Evolutionary conservation across 2,888 invertebrate species (phyloP), one percentile per base, ranked within the genome.

Genomic region (Aleiodes alternator): DNA sequence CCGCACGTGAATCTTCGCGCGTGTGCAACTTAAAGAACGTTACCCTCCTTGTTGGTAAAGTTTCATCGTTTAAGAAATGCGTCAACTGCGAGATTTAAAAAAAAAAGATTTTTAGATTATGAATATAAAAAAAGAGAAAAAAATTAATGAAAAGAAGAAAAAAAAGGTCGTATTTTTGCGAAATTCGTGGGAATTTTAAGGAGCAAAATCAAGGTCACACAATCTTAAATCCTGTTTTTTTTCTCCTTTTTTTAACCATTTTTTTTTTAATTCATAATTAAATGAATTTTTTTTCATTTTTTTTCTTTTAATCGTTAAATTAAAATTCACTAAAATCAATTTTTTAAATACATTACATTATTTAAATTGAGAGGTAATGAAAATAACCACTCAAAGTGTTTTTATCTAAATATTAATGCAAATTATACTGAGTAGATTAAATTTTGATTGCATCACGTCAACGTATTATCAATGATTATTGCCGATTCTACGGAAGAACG

Each of bases 251-350:
- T 76, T 73, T 84, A n/a, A n/a, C n/a, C n/a, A n/a, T 75, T 74
- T 38, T 72, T 69, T 72, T 75, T 77, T 75, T 9, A n/a, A n/a
- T 57, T 12, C 38, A 38, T 38, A 38, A 38, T 38, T 38, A 38
- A 43, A 43, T 43, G 3, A 8, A 43, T 43, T 43, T 43, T 43
- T 43, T 43, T 43, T 43, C 0, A 4, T n/a, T 38, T 57, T 55
- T 50, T 76, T 73, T 84, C 84, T 73, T 84, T 84, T 7, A 43
- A 43, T 43, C 8, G 3, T 14, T 5, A 29, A 51, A 23, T 59
- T 16, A 53, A 43, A 43, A 43, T 43, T 43, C 43, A 43, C 9
- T 43, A 9, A 43, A 43, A 43, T 43, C 34, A 51, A 31, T 29
- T 48, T 71, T 23, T 16, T 31, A 12, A 56, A 16, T 55, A 7